Conservation (phyloP, 2,797 vertebrate species). For the Clarias laeviceps region DNA sequence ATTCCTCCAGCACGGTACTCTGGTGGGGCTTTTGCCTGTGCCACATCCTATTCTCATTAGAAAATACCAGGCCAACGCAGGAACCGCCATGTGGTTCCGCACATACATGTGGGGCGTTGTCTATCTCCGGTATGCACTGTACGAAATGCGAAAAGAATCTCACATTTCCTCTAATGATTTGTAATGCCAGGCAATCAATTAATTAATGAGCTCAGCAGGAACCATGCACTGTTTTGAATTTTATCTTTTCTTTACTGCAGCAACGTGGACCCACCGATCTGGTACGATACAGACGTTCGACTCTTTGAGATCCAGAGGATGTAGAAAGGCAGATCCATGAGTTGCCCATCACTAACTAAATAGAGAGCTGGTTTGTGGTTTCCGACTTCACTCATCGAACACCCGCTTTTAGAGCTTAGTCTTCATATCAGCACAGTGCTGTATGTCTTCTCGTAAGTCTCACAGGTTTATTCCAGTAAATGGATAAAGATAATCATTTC, state of each 20-base stretch:
- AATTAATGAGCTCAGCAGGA: not conserved
- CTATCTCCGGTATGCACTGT: slow-evolving; percentile 87
- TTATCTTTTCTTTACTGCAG: slow-evolving; percentile 63
- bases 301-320: slow-evolving; percentile 98
- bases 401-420: slow-evolving; percentile 59
- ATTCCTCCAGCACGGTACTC: slow-evolving; percentile 95
- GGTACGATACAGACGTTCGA: slow-evolving; percentile 97
- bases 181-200: not conserved
- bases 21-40: slow-evolving; percentile 95
- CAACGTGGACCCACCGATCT: slow-evolving; percentile 96
- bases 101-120: slow-evolving; percentile 99
- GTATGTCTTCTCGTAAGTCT: slow-evolving; percentile 27
- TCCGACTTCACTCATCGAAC: slow-evolving; percentile 37
- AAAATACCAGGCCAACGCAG: slow-evolving; percentile 97
- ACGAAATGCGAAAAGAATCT: not conserved
- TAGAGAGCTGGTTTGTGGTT: slow-evolving; percentile 39
- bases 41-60: slow-evolving; percentile 98
- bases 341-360: slow-evolving; percentile 32
- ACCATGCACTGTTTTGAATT: not conserved
- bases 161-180: not conserved
- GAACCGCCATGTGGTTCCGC: slow-evolving; percentile 98
- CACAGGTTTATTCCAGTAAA: not conserved
- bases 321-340: slow-evolving; percentile 65
- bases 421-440: slow-evolving; percentile 55
- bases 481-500: not conserved